These are phyloP conservation scores for Ctenochaetus hawaiiensis DNA, from an alignment of 2,797 vertebrate species.

Conservation along the genomic window DNA sequence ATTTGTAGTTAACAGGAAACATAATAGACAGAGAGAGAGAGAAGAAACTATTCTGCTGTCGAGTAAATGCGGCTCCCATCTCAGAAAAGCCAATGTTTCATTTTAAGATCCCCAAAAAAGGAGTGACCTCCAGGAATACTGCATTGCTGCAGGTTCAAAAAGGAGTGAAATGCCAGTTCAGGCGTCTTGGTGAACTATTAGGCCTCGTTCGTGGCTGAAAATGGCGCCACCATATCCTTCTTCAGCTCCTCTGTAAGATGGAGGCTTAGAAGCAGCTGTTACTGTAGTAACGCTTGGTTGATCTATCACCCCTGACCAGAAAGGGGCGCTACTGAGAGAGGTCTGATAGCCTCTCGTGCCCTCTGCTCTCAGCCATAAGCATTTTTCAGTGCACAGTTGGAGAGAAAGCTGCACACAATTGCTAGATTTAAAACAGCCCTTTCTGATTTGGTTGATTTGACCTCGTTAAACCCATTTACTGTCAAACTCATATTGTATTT, in stretches of 20 bases:
- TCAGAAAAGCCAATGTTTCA: slow-evolving; percentile 7
- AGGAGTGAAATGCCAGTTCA: slow-evolving; percentile 2
- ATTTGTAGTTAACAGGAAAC: slow-evolving; percentile 46
- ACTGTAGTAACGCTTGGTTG: slow-evolving; percentile 70
- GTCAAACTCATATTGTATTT: slow-evolving; percentile 60
- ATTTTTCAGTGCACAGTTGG: slow-evolving; percentile 26
- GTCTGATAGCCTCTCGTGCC: slow-evolving; percentile 54
- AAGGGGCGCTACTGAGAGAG: slow-evolving; percentile 79
- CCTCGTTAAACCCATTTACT: slow-evolving; percentile 66
- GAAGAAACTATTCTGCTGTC: background rate
- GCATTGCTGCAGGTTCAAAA: slow-evolving; percentile 17
- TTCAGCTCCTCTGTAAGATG: slow-evolving; percentile 77
- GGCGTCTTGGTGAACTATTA: slow-evolving; percentile 15
- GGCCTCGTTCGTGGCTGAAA: slow-evolving; percentile 63
- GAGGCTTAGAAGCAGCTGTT: slow-evolving; percentile 82
- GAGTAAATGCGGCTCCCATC: background rate
- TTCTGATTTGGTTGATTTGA: slow-evolving; percentile 60
- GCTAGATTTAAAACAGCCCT: slow-evolving; percentile 51
- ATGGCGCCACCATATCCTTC: slow-evolving; percentile 74
- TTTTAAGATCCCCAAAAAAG: slow-evolving; percentile 24
- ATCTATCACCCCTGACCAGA: slow-evolving; percentile 75
- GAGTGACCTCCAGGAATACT: slow-evolving; percentile 6
- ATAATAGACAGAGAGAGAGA: slow-evolving; percentile 1
- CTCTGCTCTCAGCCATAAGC: slow-evolving; percentile 35
- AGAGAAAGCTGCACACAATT: slow-evolving; percentile 31